Evolutionary conservation across 37 sponge, comb jelly and placozoan species (phyloP).

Genomic region (Spongilla lacustris): DNA sequence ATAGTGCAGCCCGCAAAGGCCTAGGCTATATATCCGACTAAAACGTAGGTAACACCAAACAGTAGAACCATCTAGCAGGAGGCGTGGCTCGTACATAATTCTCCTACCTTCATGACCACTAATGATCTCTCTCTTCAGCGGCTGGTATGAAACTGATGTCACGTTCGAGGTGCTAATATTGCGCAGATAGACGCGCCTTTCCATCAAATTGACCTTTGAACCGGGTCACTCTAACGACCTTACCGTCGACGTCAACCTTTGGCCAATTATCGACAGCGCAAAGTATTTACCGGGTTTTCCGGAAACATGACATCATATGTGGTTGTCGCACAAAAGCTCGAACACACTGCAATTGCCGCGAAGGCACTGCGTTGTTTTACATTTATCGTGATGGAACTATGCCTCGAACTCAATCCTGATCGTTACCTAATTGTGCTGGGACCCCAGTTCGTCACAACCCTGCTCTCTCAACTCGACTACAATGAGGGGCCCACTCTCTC

Average conservation of each 20-base stretch:
- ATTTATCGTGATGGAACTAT: background rate
- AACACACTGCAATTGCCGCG: too few relatives aligned
- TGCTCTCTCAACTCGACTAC: constrained; percentile 7
- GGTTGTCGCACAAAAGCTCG: too few relatives aligned
- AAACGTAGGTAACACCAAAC: background rate
- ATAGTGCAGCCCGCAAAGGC: too few relatives aligned
- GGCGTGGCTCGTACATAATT: background rate
- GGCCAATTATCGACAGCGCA: too few relatives aligned
- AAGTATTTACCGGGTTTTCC: too few relatives aligned
- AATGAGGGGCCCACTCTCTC: background rate
- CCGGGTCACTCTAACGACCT: too few relatives aligned
- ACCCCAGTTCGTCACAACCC: constrained; percentile 30
- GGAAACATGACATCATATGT: too few relatives aligned
- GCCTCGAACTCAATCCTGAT: constrained; percentile 53
- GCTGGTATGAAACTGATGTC: constrained; percentile 62
- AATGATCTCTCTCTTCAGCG: constrained; percentile 54
- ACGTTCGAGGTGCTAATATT: constrained; percentile 1
- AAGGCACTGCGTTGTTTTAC: too few relatives aligned
- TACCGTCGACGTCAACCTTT: too few relatives aligned
- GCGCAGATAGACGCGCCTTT: constrained; percentile 18
- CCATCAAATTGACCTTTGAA: constrained; percentile 16
- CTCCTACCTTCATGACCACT: constrained; percentile 69
- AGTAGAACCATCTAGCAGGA: background rate
- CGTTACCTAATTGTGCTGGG: constrained; percentile 38
- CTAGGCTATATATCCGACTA: too few relatives aligned